Evolutionary conservation across 2,797 vertebrate species (phyloP).

Genomic region (Pseudochromis fuscus): DNA sequence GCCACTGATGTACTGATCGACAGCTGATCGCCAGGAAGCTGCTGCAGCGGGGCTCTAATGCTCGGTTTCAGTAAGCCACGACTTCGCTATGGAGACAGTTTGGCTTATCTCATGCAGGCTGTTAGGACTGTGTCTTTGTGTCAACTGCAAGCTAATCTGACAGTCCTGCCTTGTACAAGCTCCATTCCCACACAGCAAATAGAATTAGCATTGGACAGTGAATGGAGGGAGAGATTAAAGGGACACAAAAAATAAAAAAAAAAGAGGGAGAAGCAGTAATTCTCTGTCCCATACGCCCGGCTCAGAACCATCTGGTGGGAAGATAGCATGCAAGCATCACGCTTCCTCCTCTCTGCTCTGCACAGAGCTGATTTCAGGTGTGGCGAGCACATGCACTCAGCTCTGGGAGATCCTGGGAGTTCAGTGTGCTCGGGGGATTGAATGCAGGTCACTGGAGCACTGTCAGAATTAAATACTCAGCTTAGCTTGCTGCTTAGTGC

Average conservation of each 20-base stretch:
- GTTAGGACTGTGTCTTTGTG: constrained; percentile 49
- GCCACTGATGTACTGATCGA: constrained; percentile 52
- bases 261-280: constrained; percentile 52
- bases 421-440: constrained; percentile 35
- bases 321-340: constrained; percentile 43
- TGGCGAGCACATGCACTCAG: constrained; percentile 27
- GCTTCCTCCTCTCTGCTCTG: constrained; percentile 7
- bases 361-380: constrained; percentile 46
- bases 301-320: constrained; percentile 59
- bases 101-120: constrained; percentile 39
- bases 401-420: constrained; percentile 36
- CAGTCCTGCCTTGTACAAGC: constrained; percentile 35
- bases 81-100: constrained; percentile 23
- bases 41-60: constrained; percentile 17
- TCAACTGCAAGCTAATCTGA: constrained; percentile 64
- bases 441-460: constrained; percentile 77
- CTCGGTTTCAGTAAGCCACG: background rate
- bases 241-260: constrained; percentile 23
- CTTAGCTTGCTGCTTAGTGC: constrained; percentile 50
- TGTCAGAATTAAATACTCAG: constrained; percentile 56
- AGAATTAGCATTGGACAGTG: constrained; percentile 68
- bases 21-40: constrained; percentile 49
- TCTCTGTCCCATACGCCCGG: constrained; percentile 43
- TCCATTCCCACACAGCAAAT: constrained; percentile 63
- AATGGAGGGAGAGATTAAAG: constrained; percentile 62